Evolutionary conservation across 2,888 invertebrate species (phyloP), one percentile per base, ranked within the genome.

Genomic region (Agonum fuliginosum): DNA sequence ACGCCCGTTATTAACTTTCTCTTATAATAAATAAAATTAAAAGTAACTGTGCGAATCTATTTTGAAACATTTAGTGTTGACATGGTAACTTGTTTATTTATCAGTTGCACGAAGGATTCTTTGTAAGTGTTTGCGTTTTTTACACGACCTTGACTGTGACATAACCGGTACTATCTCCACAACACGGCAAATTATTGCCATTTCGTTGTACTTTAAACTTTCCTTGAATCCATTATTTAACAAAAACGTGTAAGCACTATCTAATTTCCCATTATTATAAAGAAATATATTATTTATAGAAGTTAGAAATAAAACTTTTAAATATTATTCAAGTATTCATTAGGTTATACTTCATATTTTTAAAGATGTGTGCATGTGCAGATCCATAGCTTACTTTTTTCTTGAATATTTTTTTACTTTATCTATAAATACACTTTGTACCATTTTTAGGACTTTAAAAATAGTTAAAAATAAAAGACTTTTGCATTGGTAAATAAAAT

Each of bases 121-220:
- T 17, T 62, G 14, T 58, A 58, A 30, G 6, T 30, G 17, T 14
- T 62, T 24, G 27, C 58, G 27, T 62, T 62, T 62, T 62, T 62
- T 17, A 62, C 8, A 30, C 17, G 58, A 8, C 58, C 58, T 62
- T 62, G 58, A 62, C 58, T 30, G 30, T 62, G 58, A 62, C 30
- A 62, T 62, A 62, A 62, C 58, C 17, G 17, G 14, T 30, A 30
- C 30, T 62, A 62, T 62, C 58, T 34, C 30, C 8, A 62, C 58
- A 27, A 27, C 8, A 34, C 27, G 17, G 30, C 58, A 62, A 62
- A 62, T 62, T 62, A 62, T 30, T 62, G 58, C 27, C 14, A 14
- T 62, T 62, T 62, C 8, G 54, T 30, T 62, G n/a, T n/a, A n/a
- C n/a, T n/a, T n/a, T 12, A 19, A 19, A 62, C 30, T 27, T 62